Base-by-base conservation (phyloP, 2,888 invertebrate species). In the Rotaria socialis region DNA sequence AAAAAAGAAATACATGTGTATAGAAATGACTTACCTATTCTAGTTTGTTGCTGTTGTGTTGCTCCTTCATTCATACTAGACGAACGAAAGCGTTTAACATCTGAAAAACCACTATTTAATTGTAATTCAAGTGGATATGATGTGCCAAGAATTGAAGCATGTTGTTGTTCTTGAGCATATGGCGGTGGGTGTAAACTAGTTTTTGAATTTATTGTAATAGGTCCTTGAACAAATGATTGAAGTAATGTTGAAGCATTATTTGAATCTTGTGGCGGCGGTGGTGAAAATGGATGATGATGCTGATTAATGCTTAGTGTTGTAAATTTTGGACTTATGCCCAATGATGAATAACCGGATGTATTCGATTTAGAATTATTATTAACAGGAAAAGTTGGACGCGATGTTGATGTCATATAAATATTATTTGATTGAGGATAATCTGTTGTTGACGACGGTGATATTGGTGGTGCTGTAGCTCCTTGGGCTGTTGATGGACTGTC, bases 61-160 rank as follows among this genome's bases (percentile, higher is more conserved):
- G 24, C 80, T 10, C 80, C 80, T 80, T 80, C 80, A 80, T 80
- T 80, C 80, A 80, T 80, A 80, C 80, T 80, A 10, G 80, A 47
- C 24, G 80, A 80, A 11, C 80, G 80, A 80, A 80, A 80, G 5
- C 80, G 80, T n/a, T 80, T 80, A 10, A 47, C 80, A n/a, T 80
- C 80, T 47, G 47, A 47, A n/a, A 24, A 14, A 41, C 67, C 47
- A 47, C 5, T 47, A 47, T 47, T 47, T 10, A 24, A 4, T 80
- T 47, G 80, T 47, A 80, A 43, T 47, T 80, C 80, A 47, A 80
- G 47, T 80, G 80, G 80, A 47, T 47, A 80, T n/a, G 80, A 47
- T 80, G 80, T 80, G 47, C 80, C 80, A 11, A 80, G n/a, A n/a
- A 24, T 11, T 3, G 67, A 41, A 19, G 14, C 35, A 35, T 41